A percentile compares a stretch with the other conserved stretches of the same genome.
Conservation (phyloP, 2,888 invertebrate species). For the Gymnoscelis rufifasciata region DNA sequence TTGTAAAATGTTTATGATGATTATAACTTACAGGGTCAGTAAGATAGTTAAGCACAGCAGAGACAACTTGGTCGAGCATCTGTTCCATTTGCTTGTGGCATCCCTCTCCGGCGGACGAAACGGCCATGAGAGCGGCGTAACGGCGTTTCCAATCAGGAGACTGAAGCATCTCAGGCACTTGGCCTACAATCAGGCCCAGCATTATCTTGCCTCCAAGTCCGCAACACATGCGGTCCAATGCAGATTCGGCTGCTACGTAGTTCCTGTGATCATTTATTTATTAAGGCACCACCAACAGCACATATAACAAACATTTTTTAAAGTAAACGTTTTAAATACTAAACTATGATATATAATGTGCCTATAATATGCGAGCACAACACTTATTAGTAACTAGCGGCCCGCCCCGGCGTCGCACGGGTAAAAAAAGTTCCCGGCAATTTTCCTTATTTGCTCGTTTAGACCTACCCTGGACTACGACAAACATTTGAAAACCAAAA, state of each 20-base stretch:
- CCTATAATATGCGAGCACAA: too few species aligned
- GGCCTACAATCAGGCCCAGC: constrained; percentile 91
- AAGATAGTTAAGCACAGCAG: constrained; percentile 91
- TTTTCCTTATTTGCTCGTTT: too few species aligned
- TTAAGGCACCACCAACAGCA: too few species aligned
- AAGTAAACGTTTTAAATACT: too few species aligned
- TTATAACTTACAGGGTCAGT: constrained; percentile 85
- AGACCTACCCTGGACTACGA: too few species aligned
- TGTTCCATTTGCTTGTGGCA: constrained; percentile 99
- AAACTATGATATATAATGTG: too few species aligned
- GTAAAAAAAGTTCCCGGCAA: too few species aligned
- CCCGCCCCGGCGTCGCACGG: too few species aligned
- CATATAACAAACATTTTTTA: too few species aligned
- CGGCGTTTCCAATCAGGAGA: constrained; percentile 91
- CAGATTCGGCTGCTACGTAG: constrained; percentile 96
- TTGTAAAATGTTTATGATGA: neutral
- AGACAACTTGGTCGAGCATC: constrained; percentile 94
- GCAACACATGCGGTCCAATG: constrained; percentile 97
- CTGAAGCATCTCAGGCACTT: constrained; percentile 91
- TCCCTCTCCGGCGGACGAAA: constrained; percentile 98
- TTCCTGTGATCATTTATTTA: constrained; percentile 83
- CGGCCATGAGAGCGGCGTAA: constrained; percentile 99
- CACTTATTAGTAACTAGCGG: too few species aligned
- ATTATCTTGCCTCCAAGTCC: constrained; percentile 95
- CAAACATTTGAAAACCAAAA: too few species aligned